Evolutionary conservation across 2,888 invertebrate species (phyloP).

Genomic region (Orgyia antiqua): DNA sequence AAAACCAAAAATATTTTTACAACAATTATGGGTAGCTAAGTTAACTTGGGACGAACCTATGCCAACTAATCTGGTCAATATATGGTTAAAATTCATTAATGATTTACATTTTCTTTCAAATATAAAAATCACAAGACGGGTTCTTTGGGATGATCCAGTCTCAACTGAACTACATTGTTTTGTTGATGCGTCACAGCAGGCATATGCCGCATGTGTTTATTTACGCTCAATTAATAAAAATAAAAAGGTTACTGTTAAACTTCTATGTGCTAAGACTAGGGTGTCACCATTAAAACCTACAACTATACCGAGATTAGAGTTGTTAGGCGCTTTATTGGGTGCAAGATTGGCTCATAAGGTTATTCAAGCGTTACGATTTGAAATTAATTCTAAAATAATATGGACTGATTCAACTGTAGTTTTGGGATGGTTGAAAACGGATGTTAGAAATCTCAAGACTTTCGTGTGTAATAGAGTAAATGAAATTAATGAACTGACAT

Average conservation of each 20-base stretch:
- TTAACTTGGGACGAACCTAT: no score
- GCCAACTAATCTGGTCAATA: no score
- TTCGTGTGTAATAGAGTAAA: no score
- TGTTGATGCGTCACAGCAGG: not conserved
- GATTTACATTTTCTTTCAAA: no score
- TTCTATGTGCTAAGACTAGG: not conserved
- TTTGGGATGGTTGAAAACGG: not conserved
- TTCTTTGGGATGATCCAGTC: not conserved
- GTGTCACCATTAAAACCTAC: not conserved
- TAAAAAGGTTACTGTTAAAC: not conserved
- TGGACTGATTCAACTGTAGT: not conserved
- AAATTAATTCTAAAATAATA: not conserved
- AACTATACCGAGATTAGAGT: not conserved
- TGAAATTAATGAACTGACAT: no score
- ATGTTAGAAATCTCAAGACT: no score
- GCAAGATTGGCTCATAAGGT: not conserved
- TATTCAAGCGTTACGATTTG: no score
- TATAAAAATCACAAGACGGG: not conserved
- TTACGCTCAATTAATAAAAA: not conserved
- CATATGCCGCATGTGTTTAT: not conserved
- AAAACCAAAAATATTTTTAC: no score
- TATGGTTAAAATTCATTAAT: no score
- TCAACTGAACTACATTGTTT: not conserved
- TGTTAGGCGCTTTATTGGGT: not conserved
- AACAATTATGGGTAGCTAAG: no score